phyloP scores from a whole-genome alignment of 2,888 invertebrate genomes.

The Epistrophe eligans region DNA sequence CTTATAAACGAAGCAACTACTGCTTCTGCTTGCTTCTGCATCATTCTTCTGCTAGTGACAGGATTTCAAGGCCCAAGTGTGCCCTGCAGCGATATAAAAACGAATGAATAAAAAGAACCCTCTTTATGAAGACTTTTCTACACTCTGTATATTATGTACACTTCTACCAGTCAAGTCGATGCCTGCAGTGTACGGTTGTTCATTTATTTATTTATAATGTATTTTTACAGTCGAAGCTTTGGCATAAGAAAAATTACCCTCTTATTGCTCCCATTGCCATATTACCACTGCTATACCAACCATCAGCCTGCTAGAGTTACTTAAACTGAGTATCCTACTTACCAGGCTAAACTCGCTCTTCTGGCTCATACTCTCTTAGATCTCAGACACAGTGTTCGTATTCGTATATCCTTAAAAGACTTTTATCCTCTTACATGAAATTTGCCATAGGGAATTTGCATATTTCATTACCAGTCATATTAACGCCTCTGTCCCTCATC shows the following conservation, averaged over 20 bases:
- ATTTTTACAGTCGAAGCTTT: constrained; percentile 62
- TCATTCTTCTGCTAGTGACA: constrained; percentile 17
- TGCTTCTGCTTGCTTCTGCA: constrained; percentile 22
- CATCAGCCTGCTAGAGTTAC: constrained; percentile 53
- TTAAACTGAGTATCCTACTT: constrained; percentile 56
- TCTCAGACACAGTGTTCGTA: constrained; percentile 17
- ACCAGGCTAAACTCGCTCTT: constrained; percentile 58
- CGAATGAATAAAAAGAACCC: constrained; percentile 70
- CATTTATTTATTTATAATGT: constrained; percentile 71
- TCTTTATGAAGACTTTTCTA: constrained; percentile 18
- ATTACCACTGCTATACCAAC: neutral
- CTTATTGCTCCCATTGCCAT: constrained; percentile 60
- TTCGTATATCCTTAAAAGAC: constrained; percentile 71
- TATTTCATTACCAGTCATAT: constrained; percentile 81
- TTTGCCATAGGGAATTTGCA: constrained; percentile 83
- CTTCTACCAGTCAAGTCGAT: constrained; percentile 27
- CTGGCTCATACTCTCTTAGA: constrained; percentile 48
- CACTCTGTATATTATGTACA: neutral
- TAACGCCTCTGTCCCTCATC: constrained; percentile 74
- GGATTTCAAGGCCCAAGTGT: constrained; percentile 72
- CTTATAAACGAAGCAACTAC: neutral
- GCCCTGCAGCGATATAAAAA: constrained; percentile 67
- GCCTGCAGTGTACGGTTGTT: constrained; percentile 41
- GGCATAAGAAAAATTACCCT: constrained; percentile 66
- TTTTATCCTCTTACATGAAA: constrained; percentile 80